Evolutionary conservation across 2,888 invertebrate species (phyloP).

Genomic region (Empis livida): DNA sequence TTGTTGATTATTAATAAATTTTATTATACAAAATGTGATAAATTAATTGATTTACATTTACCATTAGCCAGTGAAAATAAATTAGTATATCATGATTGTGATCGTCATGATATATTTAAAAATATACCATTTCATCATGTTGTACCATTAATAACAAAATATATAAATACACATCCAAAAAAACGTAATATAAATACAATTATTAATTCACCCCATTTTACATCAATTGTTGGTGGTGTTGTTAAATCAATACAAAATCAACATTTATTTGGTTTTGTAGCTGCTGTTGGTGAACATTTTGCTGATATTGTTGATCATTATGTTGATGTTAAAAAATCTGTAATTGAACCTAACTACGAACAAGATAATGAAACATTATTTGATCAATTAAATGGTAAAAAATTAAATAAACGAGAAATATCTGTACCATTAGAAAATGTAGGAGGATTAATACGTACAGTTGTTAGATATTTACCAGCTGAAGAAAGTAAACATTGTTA

Average conservation of each 20-base stretch:
- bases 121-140: too few relatives aligned
- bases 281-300: not conserved
- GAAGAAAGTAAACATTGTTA: not conserved
- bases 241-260: not conserved
- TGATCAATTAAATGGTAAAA: not conserved
- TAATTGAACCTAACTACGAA: not conserved
- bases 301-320: constrained; percentile 1
- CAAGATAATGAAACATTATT: not conserved
- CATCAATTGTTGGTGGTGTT: too few relatives aligned
- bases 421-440: not conserved
- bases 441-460: not conserved
- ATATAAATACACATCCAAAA: too few relatives aligned
- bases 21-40: too few relatives aligned
- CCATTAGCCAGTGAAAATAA: too few relatives aligned
- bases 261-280: not conserved
- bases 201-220: too few relatives aligned
- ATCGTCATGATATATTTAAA: too few relatives aligned
- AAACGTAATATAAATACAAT: too few relatives aligned
- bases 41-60: too few relatives aligned
- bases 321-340: not conserved
- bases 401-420: not conserved
- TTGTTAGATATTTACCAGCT: not conserved
- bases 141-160: too few relatives aligned
- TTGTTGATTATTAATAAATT: too few relatives aligned
- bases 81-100: too few relatives aligned